phyloP scores from a whole-genome alignment of 2,888 invertebrate species.

The Papilio protenor region DNA sequence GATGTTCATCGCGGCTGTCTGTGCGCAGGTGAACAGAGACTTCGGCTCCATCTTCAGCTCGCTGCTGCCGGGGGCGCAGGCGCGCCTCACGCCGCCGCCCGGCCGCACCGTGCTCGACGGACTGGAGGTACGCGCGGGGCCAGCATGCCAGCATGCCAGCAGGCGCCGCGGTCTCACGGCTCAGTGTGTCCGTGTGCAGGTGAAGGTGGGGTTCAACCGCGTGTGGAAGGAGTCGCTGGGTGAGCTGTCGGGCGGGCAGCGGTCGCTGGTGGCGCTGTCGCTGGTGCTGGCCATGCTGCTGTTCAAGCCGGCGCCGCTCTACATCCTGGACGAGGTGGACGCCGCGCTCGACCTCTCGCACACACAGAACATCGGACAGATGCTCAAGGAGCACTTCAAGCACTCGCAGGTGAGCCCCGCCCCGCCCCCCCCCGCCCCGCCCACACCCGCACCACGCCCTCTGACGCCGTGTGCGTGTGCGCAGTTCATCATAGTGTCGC shows the following conservation, averaged over 20 bases:
- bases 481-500: constrained; percentile 98
- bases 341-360: constrained; percentile 99
- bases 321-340: constrained; percentile 99
- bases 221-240: constrained; percentile 98
- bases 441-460: neutral
- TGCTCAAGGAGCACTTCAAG: constrained; percentile 95
- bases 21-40: constrained; percentile 90
- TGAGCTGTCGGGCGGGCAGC: constrained; percentile 98
- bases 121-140: constrained; percentile 86
- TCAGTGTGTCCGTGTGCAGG: constrained; percentile 52
- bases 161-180: neutral
- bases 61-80: constrained; percentile 95
- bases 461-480: neutral
- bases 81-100: constrained; percentile 91
- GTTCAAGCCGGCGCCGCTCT: constrained; percentile 99
- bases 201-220: constrained; percentile 93
- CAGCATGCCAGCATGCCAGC: neutral
- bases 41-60: constrained; percentile 97
- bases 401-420: constrained; percentile 89
- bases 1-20: neutral
- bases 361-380: constrained; percentile 98
- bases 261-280: constrained; percentile 97
- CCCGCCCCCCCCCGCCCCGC: constrained; percentile 19
- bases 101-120: constrained; percentile 92
- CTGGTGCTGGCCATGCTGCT: constrained; percentile 97